Conservation (phyloP, 1,140 invertebrate genomes). For the Hycleus phaleratus region DNA sequence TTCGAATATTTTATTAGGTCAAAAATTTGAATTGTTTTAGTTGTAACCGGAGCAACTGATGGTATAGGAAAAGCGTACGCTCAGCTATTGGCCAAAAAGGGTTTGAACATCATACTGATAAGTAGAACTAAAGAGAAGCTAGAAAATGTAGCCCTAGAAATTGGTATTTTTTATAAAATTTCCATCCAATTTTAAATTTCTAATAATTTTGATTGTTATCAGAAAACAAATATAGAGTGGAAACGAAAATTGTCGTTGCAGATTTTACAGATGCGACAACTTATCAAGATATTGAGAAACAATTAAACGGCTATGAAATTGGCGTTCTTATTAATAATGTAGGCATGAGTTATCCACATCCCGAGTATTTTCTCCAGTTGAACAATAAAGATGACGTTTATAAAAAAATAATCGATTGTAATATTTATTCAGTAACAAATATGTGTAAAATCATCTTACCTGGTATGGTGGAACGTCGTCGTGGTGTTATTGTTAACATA, state of each 20-base stretch:
- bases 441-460: conserved; percentile 84
- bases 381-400: conserved; percentile 50
- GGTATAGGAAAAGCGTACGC: conserved; percentile 89
- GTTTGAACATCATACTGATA: conserved; percentile 81
- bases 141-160: conserved; percentile 69
- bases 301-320: conserved; percentile 74
- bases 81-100: conserved; percentile 67
- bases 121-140: conserved; percentile 80
- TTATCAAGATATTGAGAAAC: conserved; percentile 67
- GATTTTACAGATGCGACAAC: conserved; percentile 73
- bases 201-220: conserved; percentile 29
- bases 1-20: too few relatives aligned
- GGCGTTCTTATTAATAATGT: conserved; percentile 94
- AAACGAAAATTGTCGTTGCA: conserved; percentile 73
- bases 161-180: conserved; percentile 50
- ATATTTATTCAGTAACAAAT: conserved; percentile 65
- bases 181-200: not conserved
- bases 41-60: conserved; percentile 86
- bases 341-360: conserved; percentile 82
- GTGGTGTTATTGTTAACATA: conserved; percentile 88
- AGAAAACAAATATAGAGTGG: conserved; percentile 66
- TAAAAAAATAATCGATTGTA: conserved; percentile 61
- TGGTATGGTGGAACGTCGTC: conserved; percentile 74
- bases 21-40: conserved; percentile 44
- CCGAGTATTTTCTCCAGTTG: conserved; percentile 72